Base-by-base conservation (phyloP, 2,888 invertebrate genomes). In the Xestia sexstrigata region DNA sequence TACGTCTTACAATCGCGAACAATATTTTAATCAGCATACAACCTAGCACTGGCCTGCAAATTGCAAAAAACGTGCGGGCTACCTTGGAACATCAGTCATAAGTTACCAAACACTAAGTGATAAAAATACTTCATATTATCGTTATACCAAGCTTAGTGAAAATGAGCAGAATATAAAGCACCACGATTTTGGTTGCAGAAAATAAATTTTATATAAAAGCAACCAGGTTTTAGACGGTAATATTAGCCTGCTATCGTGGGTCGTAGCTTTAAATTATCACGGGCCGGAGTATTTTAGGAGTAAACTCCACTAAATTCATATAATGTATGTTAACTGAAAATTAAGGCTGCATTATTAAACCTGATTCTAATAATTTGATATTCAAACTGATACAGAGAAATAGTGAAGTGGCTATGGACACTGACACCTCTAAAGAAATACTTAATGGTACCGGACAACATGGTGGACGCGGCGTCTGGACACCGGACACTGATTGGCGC, bases 251-350 rank as follows among this genome's bases (percentile, higher is more conserved):
- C 66, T 85, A 84, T 76, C 85, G 75, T 55, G 23, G 52, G 55
- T 75, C 70, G 63, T 67, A 75, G 67, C 78, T 81, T 76, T 78
- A 76, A 84, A 81, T 85, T 85, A 84, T 76, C 65, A 55, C 66
- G 39, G 55, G 39, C 74, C 62, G 65, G 63, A 78, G 63, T 76
- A 78, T 78, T 84, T 78, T 62, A 78, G 73, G 72, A 74, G 85
- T 74, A 74, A 77, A 81, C 70, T 84, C 30, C 49, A 76, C 65
- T 83, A 81, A 84, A 81, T 84, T 81, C 68, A 75, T 81, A 76
- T 42, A 81, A 84, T 84, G 68, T 81, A 78, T 78, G 78, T 75
- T 71, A 85, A 81, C 73, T 81, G 82, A 85, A 84, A 84, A 85
- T 84, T 84, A 82, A 76, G 71, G 52, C 26, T 79, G 35, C 70